These are phyloP conservation scores for Plecotus auritus DNA, from an alignment of 2,113 vertebrate genomes.

Conservation along the genomic window DNA sequence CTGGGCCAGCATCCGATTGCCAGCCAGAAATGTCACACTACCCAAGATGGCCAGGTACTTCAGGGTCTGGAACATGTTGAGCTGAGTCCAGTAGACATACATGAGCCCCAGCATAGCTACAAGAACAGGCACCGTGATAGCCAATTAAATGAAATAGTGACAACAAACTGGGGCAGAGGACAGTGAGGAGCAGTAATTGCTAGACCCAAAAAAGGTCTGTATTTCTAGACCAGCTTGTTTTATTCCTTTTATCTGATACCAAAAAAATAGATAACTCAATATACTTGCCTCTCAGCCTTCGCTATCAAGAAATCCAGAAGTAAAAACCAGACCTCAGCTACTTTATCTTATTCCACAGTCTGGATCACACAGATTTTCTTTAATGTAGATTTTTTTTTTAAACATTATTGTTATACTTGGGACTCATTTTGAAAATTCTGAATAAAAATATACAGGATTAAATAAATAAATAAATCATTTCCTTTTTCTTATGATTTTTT, in stretches of 20 bases:
- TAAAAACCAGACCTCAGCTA: neutral
- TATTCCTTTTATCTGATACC: neutral
- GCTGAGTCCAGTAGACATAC: constrained; percentile 99
- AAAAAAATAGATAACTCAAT: neutral
- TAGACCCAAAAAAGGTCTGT: neutral
- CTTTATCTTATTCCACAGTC: neutral
- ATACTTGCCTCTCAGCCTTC: neutral
- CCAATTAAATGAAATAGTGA: neutral
- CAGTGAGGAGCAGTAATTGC: neutral
- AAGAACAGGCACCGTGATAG: neutral
- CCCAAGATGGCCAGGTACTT: constrained; percentile 97
- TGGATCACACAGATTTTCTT: neutral
- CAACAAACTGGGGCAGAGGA: neutral
- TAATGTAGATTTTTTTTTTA: neutral
- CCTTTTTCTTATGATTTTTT: neutral
- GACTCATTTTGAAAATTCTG: constrained; percentile 29
- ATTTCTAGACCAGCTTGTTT: neutral
- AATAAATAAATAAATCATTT: neutral
- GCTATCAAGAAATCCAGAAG: neutral
- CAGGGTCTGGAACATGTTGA: constrained; percentile 99
- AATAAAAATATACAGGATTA: neutral
- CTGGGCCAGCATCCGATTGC: constrained; percentile 98
- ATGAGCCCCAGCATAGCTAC: constrained; percentile 96
- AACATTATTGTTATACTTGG: neutral
- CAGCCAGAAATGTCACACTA: constrained; percentile 94